Evolutionary conservation across 1,140 invertebrate genomes (phyloP).

Genomic region (Zaprionus kolodkinae): DNA sequence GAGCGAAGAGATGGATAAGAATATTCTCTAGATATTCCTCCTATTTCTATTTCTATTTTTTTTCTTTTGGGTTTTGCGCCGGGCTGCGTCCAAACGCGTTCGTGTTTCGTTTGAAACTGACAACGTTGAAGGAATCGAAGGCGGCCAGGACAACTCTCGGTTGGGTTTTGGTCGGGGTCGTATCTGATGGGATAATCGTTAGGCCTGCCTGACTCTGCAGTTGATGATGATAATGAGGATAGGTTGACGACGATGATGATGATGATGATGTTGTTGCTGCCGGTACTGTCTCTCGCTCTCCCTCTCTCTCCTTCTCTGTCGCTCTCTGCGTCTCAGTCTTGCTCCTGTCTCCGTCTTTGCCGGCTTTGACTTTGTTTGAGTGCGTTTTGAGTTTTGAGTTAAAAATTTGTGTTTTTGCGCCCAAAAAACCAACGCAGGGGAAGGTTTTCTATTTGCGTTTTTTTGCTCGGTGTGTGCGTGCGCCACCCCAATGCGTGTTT

Average conservation of each 20-base stretch:
- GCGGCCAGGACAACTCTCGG: constrained; percentile 70
- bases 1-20: too few relatives aligned
- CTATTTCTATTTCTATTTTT: too few relatives aligned
- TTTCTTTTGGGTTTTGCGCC: constrained; percentile 41
- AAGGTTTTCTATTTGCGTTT: constrained; percentile 32
- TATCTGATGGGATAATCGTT: constrained; percentile 73
- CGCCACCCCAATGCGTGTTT: constrained; percentile 42
- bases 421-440: constrained; percentile 53
- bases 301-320: constrained; percentile 18
- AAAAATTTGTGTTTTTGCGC: constrained; percentile 63
- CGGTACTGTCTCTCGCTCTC: constrained; percentile 11
- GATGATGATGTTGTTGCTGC: constrained; percentile 38
- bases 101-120: constrained; percentile 83
- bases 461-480: constrained; percentile 22
- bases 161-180: not conserved
- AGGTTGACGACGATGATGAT: constrained; percentile 23
- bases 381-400: constrained; percentile 65
- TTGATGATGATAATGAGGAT: constrained; percentile 1
- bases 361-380: constrained; percentile 66
- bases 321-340: constrained; percentile 17
- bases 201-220: constrained; percentile 51
- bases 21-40: constrained; percentile 1
- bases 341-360: constrained; percentile 29
- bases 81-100: constrained; percentile 74
- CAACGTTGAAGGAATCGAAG: constrained; percentile 53